Evolutionary conservation across 2,888 invertebrate genomes (phyloP), one percentile per base, ranked within the genome.

Genomic region (Alcis repandata): DNA sequence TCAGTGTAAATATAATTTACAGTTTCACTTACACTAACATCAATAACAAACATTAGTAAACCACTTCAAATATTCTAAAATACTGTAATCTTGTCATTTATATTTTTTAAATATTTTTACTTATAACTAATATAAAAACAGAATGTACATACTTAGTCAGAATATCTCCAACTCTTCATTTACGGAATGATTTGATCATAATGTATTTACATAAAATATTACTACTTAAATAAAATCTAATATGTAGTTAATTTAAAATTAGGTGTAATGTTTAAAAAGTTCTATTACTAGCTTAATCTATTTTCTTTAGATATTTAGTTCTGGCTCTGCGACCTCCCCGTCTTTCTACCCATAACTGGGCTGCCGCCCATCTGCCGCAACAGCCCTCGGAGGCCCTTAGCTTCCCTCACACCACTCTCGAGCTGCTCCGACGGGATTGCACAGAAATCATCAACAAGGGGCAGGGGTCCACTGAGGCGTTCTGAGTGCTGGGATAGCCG

Each of bases 401-500:
- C 96, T 86, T 97, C 97, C 4, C 94, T 86, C 40, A 94, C 89
- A 0, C 93, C 91, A 73, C 89, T 95, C 65, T 96, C 96, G 4
- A 94, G 80, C 20, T 94, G 95, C 82, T 96, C 98, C 80, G 97
- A 96, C 10, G 98, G 97, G 70, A 98, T 97, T 20, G 97, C 97
- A 82, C 97, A 98, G 91, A 98, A 98, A 88, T 98, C 98, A 85
- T 98, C 98, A 75, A 98, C 96, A 40, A 98, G 94, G 63, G 98
- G 98, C 8, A 95, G 87, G 0, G 97, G 97, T 0, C 97, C 93
- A 68, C 85, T 89, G 10, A 93, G 84, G 0, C 91, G 84, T 63
- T 93, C 93, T 0, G 92, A 91, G 95, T 84, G 96, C 94, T 78
- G 96, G 88, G 88, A 95, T 90, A 86, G 95, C 87, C 79, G 96